phyloP scores from a whole-genome alignment of 2,888 invertebrate genomes.

The Lamproptera curius region DNA sequence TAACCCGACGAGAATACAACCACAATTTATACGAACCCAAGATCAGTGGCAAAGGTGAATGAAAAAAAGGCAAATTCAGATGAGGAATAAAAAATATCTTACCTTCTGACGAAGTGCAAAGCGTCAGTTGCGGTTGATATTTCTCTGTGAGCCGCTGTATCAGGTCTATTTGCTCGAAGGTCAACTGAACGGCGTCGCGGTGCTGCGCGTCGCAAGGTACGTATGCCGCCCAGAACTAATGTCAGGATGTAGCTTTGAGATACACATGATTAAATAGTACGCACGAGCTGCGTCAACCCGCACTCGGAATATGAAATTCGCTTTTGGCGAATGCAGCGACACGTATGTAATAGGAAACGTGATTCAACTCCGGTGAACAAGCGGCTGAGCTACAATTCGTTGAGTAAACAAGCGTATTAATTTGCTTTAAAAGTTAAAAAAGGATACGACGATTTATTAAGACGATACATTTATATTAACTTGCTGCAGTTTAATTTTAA shows the following conservation, averaged over 20 bases:
- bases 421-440: too few species aligned
- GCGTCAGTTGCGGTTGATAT: slow-evolving; percentile 86
- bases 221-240: slow-evolving; percentile 92
- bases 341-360: slow-evolving; percentile 41
- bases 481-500: too few species aligned
- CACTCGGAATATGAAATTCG: slow-evolving; percentile 46
- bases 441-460: too few species aligned
- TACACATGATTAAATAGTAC: slow-evolving; percentile 51
- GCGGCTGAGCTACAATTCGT: too few species aligned
- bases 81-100: slow-evolving; percentile 31
- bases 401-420: too few species aligned
- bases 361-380: slow-evolving; percentile 27
- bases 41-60: too few species aligned
- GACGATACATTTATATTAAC: too few species aligned
- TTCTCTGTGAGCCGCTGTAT: slow-evolving; percentile 88
- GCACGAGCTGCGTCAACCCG: slow-evolving; percentile 43
- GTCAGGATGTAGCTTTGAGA: slow-evolving; percentile 36
- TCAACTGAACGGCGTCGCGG: slow-evolving; percentile 89
- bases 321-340: slow-evolving; percentile 39
- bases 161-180: slow-evolving; percentile 91
- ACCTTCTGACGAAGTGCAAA: slow-evolving; percentile 89
- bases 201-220: slow-evolving; percentile 90
- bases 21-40: too few species aligned
- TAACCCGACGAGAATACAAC: too few species aligned
- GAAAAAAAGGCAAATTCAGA: too few species aligned